These are phyloP conservation scores for Nomada fabriciana DNA, from an alignment of 2,888 invertebrate genomes.

Conservation along the genomic window DNA sequence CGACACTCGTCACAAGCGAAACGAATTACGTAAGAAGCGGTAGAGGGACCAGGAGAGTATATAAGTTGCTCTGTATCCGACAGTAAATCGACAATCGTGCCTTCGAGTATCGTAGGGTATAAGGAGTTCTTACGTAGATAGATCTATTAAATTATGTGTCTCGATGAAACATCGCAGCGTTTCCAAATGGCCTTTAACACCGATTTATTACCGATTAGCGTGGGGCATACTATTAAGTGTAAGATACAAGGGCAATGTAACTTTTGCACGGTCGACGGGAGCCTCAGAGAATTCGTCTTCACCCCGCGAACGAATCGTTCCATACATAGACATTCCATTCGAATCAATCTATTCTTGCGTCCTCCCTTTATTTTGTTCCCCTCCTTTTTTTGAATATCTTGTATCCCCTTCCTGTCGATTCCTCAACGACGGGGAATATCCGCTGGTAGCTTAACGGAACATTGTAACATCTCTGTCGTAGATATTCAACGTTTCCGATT, in stretches of 20 bases:
- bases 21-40: conserved; percentile 5
- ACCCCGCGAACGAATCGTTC: conserved; percentile 71
- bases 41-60: background rate
- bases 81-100: conserved; percentile 73
- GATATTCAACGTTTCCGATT: too few relatives aligned
- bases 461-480: too few relatives aligned
- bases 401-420: conserved; percentile 39
- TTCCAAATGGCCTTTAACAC: conserved; percentile 72
- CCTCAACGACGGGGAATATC: conserved; percentile 11
- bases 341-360: conserved; percentile 56
- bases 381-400: background rate
- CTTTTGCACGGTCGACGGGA: conserved; percentile 70
- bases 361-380: conserved; percentile 27
- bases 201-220: conserved; percentile 66
- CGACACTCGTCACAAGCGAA: conserved; percentile 31
- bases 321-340: conserved; percentile 82
- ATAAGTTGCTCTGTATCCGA: conserved; percentile 1
- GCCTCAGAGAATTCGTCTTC: conserved; percentile 71
- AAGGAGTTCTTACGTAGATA: conserved; percentile 64
- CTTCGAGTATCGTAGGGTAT: conserved; percentile 73
- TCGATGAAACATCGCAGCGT: conserved; percentile 65
- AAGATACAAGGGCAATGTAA: conserved; percentile 63
- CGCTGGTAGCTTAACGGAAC: background rate
- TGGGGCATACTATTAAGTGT: conserved; percentile 55
- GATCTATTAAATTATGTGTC: conserved; percentile 74